Conservation (phyloP, 2,797 vertebrate species). For the Smutsia temminckii region DNA sequence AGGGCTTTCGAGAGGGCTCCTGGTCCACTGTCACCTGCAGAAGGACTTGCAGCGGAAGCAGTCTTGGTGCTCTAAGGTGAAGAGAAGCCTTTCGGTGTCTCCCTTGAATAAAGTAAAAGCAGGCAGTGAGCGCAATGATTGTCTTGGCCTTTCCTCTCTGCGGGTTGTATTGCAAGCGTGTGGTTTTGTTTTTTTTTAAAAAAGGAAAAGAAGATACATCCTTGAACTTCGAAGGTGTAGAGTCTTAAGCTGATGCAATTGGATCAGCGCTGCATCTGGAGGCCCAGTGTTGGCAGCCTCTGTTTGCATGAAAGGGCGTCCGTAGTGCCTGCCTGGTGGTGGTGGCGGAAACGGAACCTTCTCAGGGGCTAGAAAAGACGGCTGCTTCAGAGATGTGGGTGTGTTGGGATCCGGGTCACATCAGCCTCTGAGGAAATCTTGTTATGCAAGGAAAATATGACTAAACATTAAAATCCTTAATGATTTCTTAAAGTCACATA, state of each 20-base stretch:
- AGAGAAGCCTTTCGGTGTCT: not conserved
- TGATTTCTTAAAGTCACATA: conserved; percentile 68
- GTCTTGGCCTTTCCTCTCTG: conserved; percentile 41
- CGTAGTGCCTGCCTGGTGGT: not conserved
- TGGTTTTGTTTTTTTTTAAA: conserved; percentile 39
- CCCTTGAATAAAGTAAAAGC: conserved; percentile 34
- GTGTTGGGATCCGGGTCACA: not conserved
- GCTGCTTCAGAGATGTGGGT: not conserved
- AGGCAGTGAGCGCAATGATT: not conserved
- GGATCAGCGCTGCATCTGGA: rapidly evolving
- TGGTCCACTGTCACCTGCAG: not conserved
- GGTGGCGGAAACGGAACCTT: conserved; percentile 46
- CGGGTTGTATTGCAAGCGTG: not conserved
- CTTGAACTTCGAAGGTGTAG: not conserved
- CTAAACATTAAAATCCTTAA: conserved; percentile 65
- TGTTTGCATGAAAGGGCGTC: not conserved
- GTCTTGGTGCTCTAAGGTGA: not conserved
- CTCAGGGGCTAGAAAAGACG: conserved; percentile 66
- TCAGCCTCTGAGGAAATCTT: conserved; percentile 15
- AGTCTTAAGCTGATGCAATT: not conserved
- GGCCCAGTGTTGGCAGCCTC: not conserved
- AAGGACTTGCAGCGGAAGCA: not conserved
- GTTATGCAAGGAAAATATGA: conserved; percentile 71
- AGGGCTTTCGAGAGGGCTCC: not conserved
- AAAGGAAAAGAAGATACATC: conserved; percentile 38